phyloP scores from a whole-genome alignment of 2,797 vertebrate species.

The Knipowitschia caucasica region DNA sequence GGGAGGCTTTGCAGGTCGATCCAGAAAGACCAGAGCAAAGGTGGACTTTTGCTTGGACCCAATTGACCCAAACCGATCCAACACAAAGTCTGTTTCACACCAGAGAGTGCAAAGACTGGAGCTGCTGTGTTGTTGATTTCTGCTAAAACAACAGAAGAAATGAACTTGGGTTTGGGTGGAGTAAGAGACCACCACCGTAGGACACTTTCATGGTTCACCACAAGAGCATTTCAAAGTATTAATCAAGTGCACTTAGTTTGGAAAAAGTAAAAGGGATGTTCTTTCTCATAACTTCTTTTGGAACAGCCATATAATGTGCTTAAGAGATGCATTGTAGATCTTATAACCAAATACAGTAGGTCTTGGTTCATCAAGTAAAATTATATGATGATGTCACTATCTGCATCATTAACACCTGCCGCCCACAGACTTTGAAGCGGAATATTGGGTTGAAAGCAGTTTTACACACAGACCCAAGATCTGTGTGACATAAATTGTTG shows the following conservation, averaged over 20 bases:
- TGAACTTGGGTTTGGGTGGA: conserved; percentile 5
- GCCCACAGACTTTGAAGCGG: too few species aligned
- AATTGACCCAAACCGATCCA: neutral
- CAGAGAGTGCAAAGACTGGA: conserved; percentile 4
- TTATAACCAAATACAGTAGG: too few species aligned
- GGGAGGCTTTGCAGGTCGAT: neutral
- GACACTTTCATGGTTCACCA: neutral
- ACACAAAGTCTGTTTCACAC: conserved; percentile 11
- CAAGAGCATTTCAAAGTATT: neutral
- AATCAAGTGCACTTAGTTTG: neutral
- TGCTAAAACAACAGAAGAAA: neutral
- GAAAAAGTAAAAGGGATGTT: too few species aligned
- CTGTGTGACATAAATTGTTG: too few species aligned
- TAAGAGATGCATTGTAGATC: too few species aligned
- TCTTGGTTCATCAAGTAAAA: too few species aligned
- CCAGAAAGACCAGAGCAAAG: neutral
- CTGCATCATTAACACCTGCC: too few species aligned
- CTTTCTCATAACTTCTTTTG: too few species aligned
- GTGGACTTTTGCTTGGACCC: conserved; percentile 2
- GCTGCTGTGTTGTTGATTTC: neutral
- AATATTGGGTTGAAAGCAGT: too few species aligned
- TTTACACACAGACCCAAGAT: too few species aligned
- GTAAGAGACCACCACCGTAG: neutral
- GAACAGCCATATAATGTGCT: too few species aligned
- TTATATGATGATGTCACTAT: too few species aligned